Conservation (phyloP, 2,797 vertebrate species). For the Euphonia xanthogaster region DNA sequence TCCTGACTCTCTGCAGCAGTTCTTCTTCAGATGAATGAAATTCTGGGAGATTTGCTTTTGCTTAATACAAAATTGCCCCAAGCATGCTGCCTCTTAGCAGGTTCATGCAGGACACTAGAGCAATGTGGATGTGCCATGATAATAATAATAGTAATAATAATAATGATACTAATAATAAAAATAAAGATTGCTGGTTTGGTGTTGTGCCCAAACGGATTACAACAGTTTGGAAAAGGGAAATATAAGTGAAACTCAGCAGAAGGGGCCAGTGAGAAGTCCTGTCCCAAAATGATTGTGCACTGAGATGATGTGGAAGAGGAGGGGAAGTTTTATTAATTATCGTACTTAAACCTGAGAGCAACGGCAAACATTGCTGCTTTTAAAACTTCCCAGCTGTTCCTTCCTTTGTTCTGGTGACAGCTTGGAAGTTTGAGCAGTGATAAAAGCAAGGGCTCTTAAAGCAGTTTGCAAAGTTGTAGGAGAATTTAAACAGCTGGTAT, state of each 20-base stretch:
- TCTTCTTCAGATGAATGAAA: background rate
- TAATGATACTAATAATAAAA: background rate
- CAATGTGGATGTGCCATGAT: background rate
- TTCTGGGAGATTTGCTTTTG: background rate
- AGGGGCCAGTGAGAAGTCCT: background rate
- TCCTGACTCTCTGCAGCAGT: background rate
- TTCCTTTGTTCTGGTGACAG: slow-evolving; percentile 50
- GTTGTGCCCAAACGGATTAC: too few species aligned
- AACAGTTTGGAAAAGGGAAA: background rate
- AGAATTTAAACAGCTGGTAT: slow-evolving; percentile 70
- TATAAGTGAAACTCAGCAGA: background rate
- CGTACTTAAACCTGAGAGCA: slow-evolving; percentile 18
- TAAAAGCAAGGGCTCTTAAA: slow-evolving; percentile 60
- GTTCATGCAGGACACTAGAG: rapidly evolving
- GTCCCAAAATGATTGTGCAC: background rate
- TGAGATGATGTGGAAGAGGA: background rate
- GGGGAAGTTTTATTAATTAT: slow-evolving; percentile 21
- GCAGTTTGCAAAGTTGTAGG: slow-evolving; percentile 56
- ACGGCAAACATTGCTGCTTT: background rate
- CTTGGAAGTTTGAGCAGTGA: slow-evolving; percentile 55
- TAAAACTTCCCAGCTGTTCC: slow-evolving; percentile 58
- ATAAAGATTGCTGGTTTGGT: background rate
- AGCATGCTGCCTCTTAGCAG: background rate
- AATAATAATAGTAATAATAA: background rate
- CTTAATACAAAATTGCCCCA: background rate